Conservation (phyloP, 2,888 invertebrate genomes). For the Agapostemon virescens region DNA sequence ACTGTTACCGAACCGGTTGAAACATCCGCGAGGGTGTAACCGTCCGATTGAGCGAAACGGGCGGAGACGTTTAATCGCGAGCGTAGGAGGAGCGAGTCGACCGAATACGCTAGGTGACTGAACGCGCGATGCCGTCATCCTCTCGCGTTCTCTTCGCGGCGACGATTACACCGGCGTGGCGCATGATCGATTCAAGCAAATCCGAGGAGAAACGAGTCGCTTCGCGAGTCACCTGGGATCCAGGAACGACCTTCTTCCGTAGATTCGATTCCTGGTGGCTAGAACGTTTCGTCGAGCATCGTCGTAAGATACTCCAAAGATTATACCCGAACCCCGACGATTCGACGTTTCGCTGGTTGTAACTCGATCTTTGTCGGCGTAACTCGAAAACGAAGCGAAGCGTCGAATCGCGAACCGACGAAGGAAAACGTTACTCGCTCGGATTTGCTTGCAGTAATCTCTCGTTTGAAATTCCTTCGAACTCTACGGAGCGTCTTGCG, state of each 20-base stretch:
- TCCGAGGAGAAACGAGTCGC: slow-evolving; percentile 27
- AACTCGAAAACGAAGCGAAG: no score
- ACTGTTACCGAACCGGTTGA: slow-evolving; percentile 52
- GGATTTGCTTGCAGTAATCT: no score
- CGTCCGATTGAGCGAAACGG: slow-evolving; percentile 58
- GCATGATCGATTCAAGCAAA: slow-evolving; percentile 50
- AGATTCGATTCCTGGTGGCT: not conserved
- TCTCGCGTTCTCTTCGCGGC: slow-evolving; percentile 27
- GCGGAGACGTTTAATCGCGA: slow-evolving; percentile 68
- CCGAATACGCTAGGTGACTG: slow-evolving; percentile 53
- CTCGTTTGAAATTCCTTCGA: no score
- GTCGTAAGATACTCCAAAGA: not conserved
- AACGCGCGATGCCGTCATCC: slow-evolving; percentile 43
- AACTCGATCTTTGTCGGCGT: no score
- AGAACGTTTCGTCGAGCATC: not conserved
- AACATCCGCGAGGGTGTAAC: slow-evolving; percentile 49
- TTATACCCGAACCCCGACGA: no score
- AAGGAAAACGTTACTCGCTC: no score
- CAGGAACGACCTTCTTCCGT: not conserved
- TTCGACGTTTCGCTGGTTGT: no score
- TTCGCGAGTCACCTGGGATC: no score
- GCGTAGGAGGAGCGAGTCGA: slow-evolving; percentile 61
- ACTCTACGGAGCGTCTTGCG: no score
- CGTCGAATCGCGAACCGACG: no score
- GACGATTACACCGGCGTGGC: slow-evolving; percentile 56